phyloP scores from a whole-genome alignment of 1,140 invertebrate species.

The Thaumetopoea pityocampa region DNA sequence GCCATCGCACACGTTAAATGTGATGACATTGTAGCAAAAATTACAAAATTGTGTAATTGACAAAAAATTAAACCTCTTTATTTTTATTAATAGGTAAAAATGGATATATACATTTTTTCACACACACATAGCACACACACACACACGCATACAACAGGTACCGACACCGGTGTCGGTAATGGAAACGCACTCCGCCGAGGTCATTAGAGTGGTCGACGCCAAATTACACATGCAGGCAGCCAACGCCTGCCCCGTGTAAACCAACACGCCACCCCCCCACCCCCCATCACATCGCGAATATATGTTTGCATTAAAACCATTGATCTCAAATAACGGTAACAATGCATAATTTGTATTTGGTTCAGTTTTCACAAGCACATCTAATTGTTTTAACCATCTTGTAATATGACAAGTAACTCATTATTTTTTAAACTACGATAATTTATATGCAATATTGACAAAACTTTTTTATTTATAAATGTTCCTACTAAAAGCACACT shows the following conservation, averaged over 20 bases:
- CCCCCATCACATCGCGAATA: constrained; percentile 1
- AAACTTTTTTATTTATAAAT: background rate
- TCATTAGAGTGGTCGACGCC: background rate
- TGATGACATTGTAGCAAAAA: too few species aligned
- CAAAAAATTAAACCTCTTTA: too few species aligned
- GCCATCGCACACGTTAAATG: too few species aligned
- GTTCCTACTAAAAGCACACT: too few species aligned
- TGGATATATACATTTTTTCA: too few species aligned
- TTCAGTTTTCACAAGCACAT: constrained; percentile 14
- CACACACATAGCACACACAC: too few species aligned
- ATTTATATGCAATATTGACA: constrained; percentile 9
- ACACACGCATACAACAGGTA: too few species aligned
- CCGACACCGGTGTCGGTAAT: too few species aligned
- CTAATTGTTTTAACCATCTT: constrained; percentile 7
- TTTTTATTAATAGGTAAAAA: too few species aligned
- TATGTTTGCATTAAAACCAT: constrained; percentile 9
- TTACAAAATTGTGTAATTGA: too few species aligned
- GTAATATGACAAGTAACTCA: constrained; percentile 8
- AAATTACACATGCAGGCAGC: background rate
- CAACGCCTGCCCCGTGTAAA: constrained; percentile 3
- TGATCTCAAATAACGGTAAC: background rate
- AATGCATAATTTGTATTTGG: constrained; percentile 7
- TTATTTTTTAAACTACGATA: constrained; percentile 16
- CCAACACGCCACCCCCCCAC: constrained; percentile 15
- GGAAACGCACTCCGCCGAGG: constrained; percentile 2